Evolutionary conservation across 2,113 vertebrate species (phyloP).

Genomic region (Piprites chloris): DNA sequence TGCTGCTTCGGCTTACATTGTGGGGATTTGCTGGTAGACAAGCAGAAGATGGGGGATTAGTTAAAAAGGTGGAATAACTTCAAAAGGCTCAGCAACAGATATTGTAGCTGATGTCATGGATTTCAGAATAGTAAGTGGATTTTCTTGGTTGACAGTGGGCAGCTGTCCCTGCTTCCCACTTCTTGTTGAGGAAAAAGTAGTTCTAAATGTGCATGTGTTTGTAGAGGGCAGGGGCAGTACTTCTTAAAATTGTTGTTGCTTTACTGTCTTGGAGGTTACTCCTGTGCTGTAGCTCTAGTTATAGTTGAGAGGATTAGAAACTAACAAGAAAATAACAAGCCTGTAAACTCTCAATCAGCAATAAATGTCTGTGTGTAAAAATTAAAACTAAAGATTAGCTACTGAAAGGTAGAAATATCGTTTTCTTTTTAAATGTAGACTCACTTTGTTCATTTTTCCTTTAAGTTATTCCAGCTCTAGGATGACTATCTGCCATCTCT

Average conservation of each 20-base stretch:
- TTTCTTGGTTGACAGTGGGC: background rate
- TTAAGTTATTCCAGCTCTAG: background rate
- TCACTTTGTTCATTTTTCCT: background rate
- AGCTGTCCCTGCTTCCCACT: background rate
- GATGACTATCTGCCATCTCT: background rate
- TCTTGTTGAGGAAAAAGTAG: background rate
- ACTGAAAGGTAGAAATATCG: background rate
- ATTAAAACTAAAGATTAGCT: background rate
- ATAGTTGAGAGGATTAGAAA: background rate
- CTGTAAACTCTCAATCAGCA: background rate
- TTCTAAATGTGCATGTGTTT: fast-evolving
- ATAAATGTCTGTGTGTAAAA: background rate
- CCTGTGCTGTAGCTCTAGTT: background rate
- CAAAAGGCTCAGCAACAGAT: background rate
- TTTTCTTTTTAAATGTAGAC: background rate
- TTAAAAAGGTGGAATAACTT: background rate
- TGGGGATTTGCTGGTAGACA: background rate
- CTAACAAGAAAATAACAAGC: background rate
- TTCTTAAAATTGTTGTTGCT: background rate
- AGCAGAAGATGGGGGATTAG: background rate
- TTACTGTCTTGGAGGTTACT: background rate
- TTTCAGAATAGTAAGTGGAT: background rate
- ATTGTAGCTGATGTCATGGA: background rate
- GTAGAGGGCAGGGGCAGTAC: background rate
- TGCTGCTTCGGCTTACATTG: background rate